A percentile compares a stretch with the other conserved stretches of the same genome.
Evolutionary conservation across 2,113 vertebrate genomes (phyloP).

Genomic region (Brevimyrus niger): DNA sequence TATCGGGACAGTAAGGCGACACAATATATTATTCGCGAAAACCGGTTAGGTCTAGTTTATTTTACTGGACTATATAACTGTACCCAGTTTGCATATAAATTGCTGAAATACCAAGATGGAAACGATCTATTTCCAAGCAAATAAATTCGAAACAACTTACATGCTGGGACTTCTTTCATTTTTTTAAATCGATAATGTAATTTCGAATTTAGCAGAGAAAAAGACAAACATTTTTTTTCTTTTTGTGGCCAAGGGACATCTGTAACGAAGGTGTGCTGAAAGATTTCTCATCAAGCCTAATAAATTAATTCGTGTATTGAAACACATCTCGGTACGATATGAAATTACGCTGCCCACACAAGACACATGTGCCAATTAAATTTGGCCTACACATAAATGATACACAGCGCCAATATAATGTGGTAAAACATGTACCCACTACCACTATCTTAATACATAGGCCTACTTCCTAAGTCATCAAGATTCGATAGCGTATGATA

Average conservation of each 20-base stretch:
- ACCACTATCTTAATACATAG: neutral
- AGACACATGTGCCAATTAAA: neutral
- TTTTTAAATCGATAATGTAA: neutral
- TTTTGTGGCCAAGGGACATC: slow-evolving; percentile 73
- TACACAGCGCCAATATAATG: too few relatives aligned
- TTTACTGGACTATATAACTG: slow-evolving; percentile 16
- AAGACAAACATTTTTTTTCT: slow-evolving; percentile 66
- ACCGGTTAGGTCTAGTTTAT: slow-evolving; percentile 24
- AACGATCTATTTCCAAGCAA: neutral
- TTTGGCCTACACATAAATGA: neutral
- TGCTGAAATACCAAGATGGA: slow-evolving; percentile 38
- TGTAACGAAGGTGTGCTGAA: slow-evolving; percentile 74
- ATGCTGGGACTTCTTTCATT: neutral
- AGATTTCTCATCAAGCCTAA: slow-evolving; percentile 58
- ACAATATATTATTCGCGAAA: slow-evolving; percentile 17
- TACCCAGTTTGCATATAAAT: slow-evolving; percentile 31
- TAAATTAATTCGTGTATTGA: slow-evolving; percentile 56
- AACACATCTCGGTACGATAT: slow-evolving; percentile 36
- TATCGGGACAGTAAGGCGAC: neutral
- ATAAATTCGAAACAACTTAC: neutral
- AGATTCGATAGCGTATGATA: neutral
- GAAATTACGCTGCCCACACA: neutral
- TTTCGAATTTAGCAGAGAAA: slow-evolving; percentile 47
- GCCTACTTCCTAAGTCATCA: neutral
- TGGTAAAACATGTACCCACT: neutral